Evolutionary conservation across 2,113 vertebrate genomes (phyloP).

Genomic region (Clarias batrachus): DNA sequence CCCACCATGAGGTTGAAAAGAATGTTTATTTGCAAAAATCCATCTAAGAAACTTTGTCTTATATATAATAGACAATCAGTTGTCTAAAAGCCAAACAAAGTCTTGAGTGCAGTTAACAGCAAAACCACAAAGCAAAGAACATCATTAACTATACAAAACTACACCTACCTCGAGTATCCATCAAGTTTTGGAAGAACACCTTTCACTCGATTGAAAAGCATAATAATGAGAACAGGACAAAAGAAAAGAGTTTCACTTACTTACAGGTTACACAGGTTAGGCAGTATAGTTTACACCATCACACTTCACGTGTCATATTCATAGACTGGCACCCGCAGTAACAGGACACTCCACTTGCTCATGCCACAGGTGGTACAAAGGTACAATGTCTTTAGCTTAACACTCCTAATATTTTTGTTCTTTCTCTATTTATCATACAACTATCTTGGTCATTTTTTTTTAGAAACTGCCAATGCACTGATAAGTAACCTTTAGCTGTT

Average conservation of each 20-base stretch:
- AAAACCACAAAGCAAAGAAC: not conserved
- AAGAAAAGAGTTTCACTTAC: not conserved
- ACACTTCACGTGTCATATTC: not conserved
- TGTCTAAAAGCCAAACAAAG: not conserved
- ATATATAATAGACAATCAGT: no score
- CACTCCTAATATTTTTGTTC: not conserved
- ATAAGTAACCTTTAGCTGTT: not conserved
- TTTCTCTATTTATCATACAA: not conserved
- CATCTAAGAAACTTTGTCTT: no score
- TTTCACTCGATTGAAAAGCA: not conserved
- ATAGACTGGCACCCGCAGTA: not conserved
- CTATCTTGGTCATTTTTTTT: not conserved
- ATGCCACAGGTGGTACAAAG: not conserved
- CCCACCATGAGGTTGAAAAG: not conserved
- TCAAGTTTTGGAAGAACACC: not conserved
- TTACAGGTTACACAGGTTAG: slow-evolving; percentile 4
- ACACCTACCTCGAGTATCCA: not conserved
- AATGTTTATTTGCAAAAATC: not conserved
- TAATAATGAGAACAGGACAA: not conserved
- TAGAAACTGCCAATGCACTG: not conserved
- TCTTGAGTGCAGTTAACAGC: not conserved
- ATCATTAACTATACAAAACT: not conserved
- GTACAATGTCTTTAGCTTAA: not conserved
- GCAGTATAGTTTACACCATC: not conserved
- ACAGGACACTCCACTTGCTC: not conserved